Evolutionary conservation across 2,797 vertebrate genomes (phyloP), one percentile per base, ranked within the genome.

Genomic region (Aplochiton taeniatus): DNA sequence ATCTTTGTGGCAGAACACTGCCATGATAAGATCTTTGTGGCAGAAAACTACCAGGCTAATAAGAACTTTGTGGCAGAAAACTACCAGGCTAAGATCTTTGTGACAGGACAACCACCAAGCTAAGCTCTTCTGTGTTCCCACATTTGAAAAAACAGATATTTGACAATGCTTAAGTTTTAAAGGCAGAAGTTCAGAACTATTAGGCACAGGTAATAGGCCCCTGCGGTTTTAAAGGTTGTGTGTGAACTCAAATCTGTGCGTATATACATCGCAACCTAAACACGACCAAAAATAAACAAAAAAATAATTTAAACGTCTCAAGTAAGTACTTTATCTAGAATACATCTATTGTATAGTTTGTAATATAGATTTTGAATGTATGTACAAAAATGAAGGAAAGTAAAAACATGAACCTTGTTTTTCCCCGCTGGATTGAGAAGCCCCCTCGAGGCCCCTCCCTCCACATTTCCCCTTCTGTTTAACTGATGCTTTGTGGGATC

Each of bases 221-320:
- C 81, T 85, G 83, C 88, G 86, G 85, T 85, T 78, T 90, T 86
- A 87, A 91, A 31, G 89, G 88, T 84, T 87, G 79, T 87, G 81
- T 90, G 88, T 85, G 83, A 72, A 47, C 77, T 84, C 73, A 75
- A 58, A 77, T 70, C 66, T 81, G 77, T 71, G 74, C 77, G 82
- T 83, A 85, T 87, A 85, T 68, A 86, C 68, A 75, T 83, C 77
- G 83, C 82, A 85, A 83, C 85, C 83, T 89, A 81, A 81, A 76
- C 76, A 60, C 79, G 83, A 79, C 54, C 31, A 31, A 31, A 31
- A 31, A 31, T 2, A 31, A 31, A 31, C 31, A 31, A 83, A 81
- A 88, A 87, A 90, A 88, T 86, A 90, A 90, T 83, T 91, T 91
- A 86, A 69, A 57, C 72, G 61, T 87, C 81, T 83, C 77, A 86